Percentiles rank a stretch among this genome's conserved stretches.
Conservation (phyloP, 2,888 invertebrate species). For the Hirtodrosophila cameraria region DNA sequence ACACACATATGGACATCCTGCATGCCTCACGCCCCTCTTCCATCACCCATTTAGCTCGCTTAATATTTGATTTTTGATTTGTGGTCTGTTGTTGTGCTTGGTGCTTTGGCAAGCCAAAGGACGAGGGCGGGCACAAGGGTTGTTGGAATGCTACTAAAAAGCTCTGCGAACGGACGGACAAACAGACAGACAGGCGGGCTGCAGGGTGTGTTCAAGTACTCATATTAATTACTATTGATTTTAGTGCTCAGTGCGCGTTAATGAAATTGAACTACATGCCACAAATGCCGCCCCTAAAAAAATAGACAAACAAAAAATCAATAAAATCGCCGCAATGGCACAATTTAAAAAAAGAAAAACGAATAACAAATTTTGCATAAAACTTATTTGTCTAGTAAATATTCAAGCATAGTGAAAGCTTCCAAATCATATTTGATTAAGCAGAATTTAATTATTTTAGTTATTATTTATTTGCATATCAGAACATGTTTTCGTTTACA, state of each 20-base stretch:
- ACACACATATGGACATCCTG: slow-evolving; percentile 36
- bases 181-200: no score
- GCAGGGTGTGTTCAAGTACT: slow-evolving; percentile 57
- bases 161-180: neutral
- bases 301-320: slow-evolving; percentile 56
- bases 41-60: slow-evolving; percentile 56
- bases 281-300: slow-evolving; percentile 50
- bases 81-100: slow-evolving; percentile 58
- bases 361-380: slow-evolving; percentile 53
- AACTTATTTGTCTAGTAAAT: no score
- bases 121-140: neutral
- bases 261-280: slow-evolving; percentile 74
- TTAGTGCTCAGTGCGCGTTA: slow-evolving; percentile 72
- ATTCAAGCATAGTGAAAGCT: no score
- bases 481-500: no score
- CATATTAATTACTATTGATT: slow-evolving; percentile 80
- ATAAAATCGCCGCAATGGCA: slow-evolving; percentile 66
- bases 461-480: no score
- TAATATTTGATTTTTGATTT: slow-evolving; percentile 80
- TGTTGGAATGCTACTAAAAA: slow-evolving; percentile 52
- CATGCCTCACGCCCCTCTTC: slow-evolving; percentile 19
- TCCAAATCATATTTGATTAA: no score
- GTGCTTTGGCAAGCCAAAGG: slow-evolving; percentile 9
- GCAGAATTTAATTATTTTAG: no score
- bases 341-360: slow-evolving; percentile 48